phyloP scores from a whole-genome alignment of 2,113 vertebrate genomes.

The Forbesichthys agassizii region DNA sequence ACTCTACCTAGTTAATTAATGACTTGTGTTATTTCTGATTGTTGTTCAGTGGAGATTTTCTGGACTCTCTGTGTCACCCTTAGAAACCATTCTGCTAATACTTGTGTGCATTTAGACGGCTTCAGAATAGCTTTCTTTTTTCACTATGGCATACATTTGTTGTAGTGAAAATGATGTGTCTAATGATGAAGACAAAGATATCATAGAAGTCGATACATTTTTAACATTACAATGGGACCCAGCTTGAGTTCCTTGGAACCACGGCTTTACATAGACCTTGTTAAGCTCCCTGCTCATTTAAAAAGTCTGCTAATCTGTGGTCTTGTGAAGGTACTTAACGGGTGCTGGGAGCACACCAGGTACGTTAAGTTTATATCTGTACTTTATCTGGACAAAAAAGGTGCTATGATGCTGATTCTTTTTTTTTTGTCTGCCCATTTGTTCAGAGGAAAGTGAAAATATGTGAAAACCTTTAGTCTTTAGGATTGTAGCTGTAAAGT shows the following conservation, averaged over 20 bases:
- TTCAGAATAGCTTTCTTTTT: neutral
- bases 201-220: conserved; percentile 11
- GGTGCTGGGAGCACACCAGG: neutral
- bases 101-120: conserved; percentile 51
- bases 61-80: conserved; percentile 31
- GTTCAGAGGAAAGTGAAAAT: neutral
- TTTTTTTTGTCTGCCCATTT: neutral
- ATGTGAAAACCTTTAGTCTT: neutral
- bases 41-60: conserved; percentile 47
- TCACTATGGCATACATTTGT: too few relatives aligned
- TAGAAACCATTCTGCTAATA: conserved; percentile 59
- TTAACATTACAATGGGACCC: neutral
- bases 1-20: conserved; percentile 57
- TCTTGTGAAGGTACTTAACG: conserved; percentile 27
- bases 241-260: neutral
- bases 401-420: too few relatives aligned
- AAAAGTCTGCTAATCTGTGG: conserved; percentile 20
- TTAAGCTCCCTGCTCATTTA: conserved; percentile 32
- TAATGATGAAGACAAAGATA: neutral
- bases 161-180: conserved; percentile 11
- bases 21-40: conserved; percentile 46
- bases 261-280: conserved; percentile 26
- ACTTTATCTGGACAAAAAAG: conserved; percentile 1
- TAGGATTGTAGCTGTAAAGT: neutral
- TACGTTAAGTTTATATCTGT: conserved; percentile 5